Conservation (phyloP, 2,888 invertebrate species). For the Hetaerina titia region DNA sequence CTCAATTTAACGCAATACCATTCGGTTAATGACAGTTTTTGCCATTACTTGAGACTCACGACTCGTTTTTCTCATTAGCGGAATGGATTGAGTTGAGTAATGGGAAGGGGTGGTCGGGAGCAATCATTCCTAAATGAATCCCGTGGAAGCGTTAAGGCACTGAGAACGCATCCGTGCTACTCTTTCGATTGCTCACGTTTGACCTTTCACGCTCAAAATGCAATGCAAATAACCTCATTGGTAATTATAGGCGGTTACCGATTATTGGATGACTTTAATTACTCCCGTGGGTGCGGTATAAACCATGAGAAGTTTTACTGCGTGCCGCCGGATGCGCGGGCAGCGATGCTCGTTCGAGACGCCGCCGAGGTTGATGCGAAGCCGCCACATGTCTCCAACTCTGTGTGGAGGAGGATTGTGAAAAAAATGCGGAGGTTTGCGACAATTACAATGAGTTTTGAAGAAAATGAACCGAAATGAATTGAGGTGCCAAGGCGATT, state of each 20-base stretch:
- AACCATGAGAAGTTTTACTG: too few relatives aligned
- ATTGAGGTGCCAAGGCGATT: too few relatives aligned
- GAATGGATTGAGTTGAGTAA: background rate
- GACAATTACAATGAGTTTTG: too few relatives aligned
- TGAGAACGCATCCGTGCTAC: too few relatives aligned
- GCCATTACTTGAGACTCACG: background rate
- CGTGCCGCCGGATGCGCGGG: too few relatives aligned
- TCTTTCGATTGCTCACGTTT: background rate
- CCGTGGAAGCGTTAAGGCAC: background rate
- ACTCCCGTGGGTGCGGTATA: background rate
- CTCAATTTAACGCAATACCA: background rate
- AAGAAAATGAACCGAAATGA: too few relatives aligned
- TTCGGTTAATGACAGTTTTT: background rate
- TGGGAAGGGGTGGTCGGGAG: background rate
- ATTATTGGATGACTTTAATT: background rate
- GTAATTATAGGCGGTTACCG: background rate
- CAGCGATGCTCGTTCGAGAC: too few relatives aligned
- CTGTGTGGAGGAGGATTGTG: too few relatives aligned
- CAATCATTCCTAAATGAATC: background rate
- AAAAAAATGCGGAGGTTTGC: too few relatives aligned
- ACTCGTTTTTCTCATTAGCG: background rate
- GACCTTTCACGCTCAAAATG: conserved; percentile 5
- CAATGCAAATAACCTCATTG: background rate
- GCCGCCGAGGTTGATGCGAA: too few relatives aligned
- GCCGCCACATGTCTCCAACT: too few relatives aligned